Percentiles rank a stretch among this genome's conserved stretches.
Evolutionary conservation across 2,797 vertebrate genomes (phyloP).

Genomic region (Syndactyla subalaris): DNA sequence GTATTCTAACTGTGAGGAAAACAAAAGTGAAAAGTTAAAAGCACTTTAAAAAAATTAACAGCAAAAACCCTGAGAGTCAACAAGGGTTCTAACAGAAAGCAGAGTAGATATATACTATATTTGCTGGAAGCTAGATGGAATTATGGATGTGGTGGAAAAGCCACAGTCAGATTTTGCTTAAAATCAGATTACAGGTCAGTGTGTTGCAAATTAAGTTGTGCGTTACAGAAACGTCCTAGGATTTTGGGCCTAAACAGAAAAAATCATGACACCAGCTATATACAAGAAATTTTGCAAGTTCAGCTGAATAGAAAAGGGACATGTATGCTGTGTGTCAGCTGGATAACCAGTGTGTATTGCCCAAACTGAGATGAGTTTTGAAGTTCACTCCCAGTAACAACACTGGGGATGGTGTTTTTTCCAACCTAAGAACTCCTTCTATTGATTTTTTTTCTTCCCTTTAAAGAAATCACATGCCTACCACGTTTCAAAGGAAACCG

Average conservation of each 20-base stretch:
- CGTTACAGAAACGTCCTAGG: neutral
- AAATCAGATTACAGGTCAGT: neutral
- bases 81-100: neutral
- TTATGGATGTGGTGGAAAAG: neutral
- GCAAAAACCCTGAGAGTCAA: neutral
- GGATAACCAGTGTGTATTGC: neutral
- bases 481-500: slow-evolving; percentile 18
- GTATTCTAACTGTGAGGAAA: neutral
- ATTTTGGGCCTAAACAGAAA: neutral
- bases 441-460: slow-evolving; percentile 25
- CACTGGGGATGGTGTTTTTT: neutral
- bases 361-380: neutral
- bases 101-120: neutral
- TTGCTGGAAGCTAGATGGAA: neutral
- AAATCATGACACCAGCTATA: neutral
- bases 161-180: neutral
- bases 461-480: slow-evolving; percentile 31
- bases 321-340: neutral
- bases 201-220: neutral
- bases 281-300: neutral
- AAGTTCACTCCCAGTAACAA: neutral
- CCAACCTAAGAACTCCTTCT: neutral
- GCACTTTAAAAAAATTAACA: neutral
- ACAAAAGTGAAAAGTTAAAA: neutral
- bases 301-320: neutral